Percentiles rank a stretch among this genome's conserved stretches.
Evolutionary conservation across 2,888 invertebrate species (phyloP).

Genomic region (Teleogryllus oceanicus): DNA sequence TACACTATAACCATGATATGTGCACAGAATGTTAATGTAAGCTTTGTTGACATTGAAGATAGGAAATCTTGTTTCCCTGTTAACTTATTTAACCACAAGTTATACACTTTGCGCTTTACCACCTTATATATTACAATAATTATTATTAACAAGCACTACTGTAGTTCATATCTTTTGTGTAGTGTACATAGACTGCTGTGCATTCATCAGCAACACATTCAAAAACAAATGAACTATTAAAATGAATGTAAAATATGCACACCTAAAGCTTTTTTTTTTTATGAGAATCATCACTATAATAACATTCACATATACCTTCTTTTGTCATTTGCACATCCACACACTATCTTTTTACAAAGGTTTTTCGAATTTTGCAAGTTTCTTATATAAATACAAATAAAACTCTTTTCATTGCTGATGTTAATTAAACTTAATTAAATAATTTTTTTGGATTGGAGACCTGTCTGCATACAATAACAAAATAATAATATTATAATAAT

Average conservation of each 20-base stretch:
- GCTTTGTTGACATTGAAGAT: constrained; percentile 9
- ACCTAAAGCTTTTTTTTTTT: constrained; percentile 29
- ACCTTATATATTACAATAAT: constrained; percentile 2
- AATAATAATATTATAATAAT: too few relatives aligned
- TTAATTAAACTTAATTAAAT: too few relatives aligned
- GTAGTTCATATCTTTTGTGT: constrained; percentile 22
- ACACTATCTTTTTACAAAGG: not conserved
- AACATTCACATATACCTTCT: not conserved
- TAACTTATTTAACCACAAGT: constrained; percentile 18
- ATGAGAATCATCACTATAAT: not conserved
- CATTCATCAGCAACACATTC: constrained; percentile 24
- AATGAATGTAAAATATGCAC: constrained; percentile 24
- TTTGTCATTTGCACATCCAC: not conserved
- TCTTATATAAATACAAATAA: too few relatives aligned
- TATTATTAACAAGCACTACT: constrained; percentile 19
- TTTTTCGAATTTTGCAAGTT: not conserved
- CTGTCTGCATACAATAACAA: too few relatives aligned
- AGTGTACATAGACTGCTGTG: constrained; percentile 26
- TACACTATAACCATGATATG: constrained; percentile 30
- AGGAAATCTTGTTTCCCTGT: not conserved
- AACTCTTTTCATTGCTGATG: too few relatives aligned
- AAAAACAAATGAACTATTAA: constrained; percentile 23
- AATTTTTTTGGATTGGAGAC: too few relatives aligned
- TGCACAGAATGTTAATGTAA: constrained; percentile 30
- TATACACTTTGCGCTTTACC: constrained; percentile 5